These are phyloP conservation scores for Pogonophryne albipinna DNA, from an alignment of 2,797 vertebrate species.

Conservation along the genomic window DNA sequence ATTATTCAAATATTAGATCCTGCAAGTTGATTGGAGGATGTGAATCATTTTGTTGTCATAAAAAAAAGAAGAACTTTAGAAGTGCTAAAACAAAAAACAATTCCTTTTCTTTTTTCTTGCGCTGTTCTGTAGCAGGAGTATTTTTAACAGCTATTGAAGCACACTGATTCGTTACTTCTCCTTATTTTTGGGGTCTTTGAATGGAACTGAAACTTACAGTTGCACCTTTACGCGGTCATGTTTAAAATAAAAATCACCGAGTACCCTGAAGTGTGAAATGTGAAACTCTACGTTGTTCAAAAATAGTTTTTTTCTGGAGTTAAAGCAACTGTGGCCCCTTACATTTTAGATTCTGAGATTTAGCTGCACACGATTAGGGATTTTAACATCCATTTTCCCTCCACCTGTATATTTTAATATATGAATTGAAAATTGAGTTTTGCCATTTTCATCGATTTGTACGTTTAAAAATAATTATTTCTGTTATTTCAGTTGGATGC, in stretches of 20 bases:
- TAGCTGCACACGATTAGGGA: background rate
- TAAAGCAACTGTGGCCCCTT: background rate
- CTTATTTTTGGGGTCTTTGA: background rate
- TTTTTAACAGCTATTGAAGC: slow-evolving; percentile 19
- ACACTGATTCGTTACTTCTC: background rate
- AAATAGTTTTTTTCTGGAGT: background rate
- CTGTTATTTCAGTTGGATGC: too few species aligned
- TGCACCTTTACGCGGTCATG: background rate
- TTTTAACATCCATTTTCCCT: background rate
- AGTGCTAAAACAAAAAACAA: background rate
- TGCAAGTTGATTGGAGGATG: background rate
- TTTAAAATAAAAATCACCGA: slow-evolving; percentile 1
- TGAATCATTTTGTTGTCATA: slow-evolving; percentile 7
- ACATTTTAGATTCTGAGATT: background rate
- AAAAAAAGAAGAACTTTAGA: background rate
- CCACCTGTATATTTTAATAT: too few species aligned
- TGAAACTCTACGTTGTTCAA: background rate
- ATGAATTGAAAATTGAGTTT: too few species aligned
- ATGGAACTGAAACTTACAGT: slow-evolving; percentile 21
- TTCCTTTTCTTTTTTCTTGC: background rate
- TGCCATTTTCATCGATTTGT: too few species aligned
- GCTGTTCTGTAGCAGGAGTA: slow-evolving; percentile 2
- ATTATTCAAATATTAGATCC: slow-evolving; percentile 6
- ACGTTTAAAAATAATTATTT: too few species aligned
- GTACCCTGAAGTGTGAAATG: background rate